Evolutionary conservation across 2,113 vertebrate genomes (phyloP), one percentile per base, ranked within the genome.

Genomic region (Pangasianodon gigas): DNA sequence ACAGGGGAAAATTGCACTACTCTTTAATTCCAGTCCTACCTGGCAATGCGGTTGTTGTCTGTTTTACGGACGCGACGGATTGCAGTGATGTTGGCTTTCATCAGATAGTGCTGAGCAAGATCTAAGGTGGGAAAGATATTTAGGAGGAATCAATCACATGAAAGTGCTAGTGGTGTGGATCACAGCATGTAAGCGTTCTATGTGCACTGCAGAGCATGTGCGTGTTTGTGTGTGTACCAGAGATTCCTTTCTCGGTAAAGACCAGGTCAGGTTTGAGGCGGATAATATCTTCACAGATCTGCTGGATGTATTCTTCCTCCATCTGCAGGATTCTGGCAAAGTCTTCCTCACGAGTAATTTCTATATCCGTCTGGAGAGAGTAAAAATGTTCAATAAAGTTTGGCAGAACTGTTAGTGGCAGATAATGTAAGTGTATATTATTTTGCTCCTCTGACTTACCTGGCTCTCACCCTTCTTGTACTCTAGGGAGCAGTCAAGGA

Each of bases 391-490:
- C 7, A 44, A 29, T 46, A 19, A 37, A 58, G 29, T 21, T 80
- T 44, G 29, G 41, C 6, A 1, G 37, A 84, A 56, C 7, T 84
- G 82, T 24, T 37, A 13, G 37, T 26, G 37, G 65, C 8, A 2
- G 26, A 19, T n/a, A 48, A 48, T 62, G 37, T 16, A 2, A 19
- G 16, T 69, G 37, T 13, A 24, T 56, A n/a, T 86, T 21, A 19
- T 32, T 62, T 86, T n/a, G 1, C 18, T 46, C n/a, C 7, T 85
- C 5, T 29, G 48, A 91, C 89, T 86, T 85, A 99, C 98, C 98
- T 99, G 98, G 93, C 98, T 99, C 95, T 99, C 98, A 26, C 98
- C 98, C 91, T 99, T 99, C 95, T 99, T 99, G 95, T 98, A 99
- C 92, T 99, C 98, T 80, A 99, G 93, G 0, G 97, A 98, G 46